These are phyloP conservation scores for Sarcophaga subvicina DNA, from an alignment of 2,888 invertebrate genomes.

Conservation along the genomic window DNA sequence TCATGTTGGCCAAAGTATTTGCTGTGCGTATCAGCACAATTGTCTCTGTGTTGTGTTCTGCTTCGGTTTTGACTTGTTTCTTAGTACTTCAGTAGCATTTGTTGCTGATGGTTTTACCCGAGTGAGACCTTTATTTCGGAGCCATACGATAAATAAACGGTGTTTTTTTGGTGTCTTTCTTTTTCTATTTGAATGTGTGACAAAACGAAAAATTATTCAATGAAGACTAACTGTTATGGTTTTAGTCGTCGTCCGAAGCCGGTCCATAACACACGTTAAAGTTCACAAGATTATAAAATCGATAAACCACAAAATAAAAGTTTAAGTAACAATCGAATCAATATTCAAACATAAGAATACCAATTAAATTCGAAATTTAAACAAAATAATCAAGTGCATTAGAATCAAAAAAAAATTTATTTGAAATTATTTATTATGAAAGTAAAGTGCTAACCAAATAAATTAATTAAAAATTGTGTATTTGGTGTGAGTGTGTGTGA, in stretches of 20 bases:
- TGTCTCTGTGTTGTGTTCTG: conserved; percentile 5
- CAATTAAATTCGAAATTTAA: neutral
- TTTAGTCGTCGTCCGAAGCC: conserved; percentile 54
- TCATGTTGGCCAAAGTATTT: conserved; percentile 10
- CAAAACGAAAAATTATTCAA: conserved; percentile 29
- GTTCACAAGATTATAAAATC: neutral
- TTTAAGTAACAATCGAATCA: neutral
- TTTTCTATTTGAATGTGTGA: neutral
- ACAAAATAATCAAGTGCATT: neutral
- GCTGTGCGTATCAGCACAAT: conserved; percentile 4
- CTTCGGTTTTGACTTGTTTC: conserved; percentile 9
- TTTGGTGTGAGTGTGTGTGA: neutral
- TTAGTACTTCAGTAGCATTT: neutral
- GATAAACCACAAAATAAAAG: neutral
- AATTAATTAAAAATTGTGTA: neutral
- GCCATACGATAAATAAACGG: neutral
- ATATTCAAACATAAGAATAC: too few species aligned
- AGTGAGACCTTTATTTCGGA: conserved; percentile 9
- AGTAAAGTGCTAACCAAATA: conserved; percentile 3
- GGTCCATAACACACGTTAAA: conserved; percentile 52
- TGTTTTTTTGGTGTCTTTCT: neutral
- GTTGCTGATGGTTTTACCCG: conserved; percentile 17
- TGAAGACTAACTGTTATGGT: conserved; percentile 18
- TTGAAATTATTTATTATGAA: neutral
- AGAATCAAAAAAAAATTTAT: neutral